A percentile compares a stretch with the other conserved stretches of the same genome.
phyloP scores from a whole-genome alignment of 1,140 invertebrate species.

The Bombus soroeensis region DNA sequence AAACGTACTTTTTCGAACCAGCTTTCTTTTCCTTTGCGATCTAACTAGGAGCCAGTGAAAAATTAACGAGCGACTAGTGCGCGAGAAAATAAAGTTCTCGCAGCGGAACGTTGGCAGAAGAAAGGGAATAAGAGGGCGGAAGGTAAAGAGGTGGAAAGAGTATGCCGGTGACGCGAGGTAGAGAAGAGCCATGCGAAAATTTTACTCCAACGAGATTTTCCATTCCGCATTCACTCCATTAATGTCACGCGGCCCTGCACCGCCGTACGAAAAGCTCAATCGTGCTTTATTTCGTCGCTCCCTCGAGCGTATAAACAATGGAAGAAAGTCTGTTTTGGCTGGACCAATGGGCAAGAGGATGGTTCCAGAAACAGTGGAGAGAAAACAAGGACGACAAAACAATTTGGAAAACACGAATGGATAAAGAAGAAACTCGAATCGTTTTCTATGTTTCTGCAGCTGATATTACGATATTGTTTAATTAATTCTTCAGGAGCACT shows the following conservation, averaged over 20 bases:
- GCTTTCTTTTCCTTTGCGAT: neutral
- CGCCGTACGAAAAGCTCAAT: constrained; percentile 64
- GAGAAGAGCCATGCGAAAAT: constrained; percentile 57
- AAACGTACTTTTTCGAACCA: neutral
- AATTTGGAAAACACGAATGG: neutral
- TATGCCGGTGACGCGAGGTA: constrained; percentile 3
- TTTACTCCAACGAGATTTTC: constrained; percentile 63
- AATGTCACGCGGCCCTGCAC: constrained; percentile 59
- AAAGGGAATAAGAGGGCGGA: neutral
- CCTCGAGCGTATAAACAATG: neutral
- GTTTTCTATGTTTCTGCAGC: no score
- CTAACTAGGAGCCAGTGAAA: neutral
- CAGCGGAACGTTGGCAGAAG: neutral
- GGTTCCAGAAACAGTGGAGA: neutral
- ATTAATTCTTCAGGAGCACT: no score
- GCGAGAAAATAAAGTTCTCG: neutral
- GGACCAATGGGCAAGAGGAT: neutral
- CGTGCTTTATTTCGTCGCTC: constrained; percentile 63
- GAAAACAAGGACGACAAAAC: neutral
- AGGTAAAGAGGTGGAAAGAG: neutral
- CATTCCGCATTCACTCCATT: constrained; percentile 59
- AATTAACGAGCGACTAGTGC: constrained; percentile 17
- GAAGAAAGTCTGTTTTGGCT: neutral
- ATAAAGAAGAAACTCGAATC: neutral
- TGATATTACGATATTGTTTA: no score